phyloP scores from a whole-genome alignment of 2,888 invertebrate species.

The Lampropteryx suffumata region DNA sequence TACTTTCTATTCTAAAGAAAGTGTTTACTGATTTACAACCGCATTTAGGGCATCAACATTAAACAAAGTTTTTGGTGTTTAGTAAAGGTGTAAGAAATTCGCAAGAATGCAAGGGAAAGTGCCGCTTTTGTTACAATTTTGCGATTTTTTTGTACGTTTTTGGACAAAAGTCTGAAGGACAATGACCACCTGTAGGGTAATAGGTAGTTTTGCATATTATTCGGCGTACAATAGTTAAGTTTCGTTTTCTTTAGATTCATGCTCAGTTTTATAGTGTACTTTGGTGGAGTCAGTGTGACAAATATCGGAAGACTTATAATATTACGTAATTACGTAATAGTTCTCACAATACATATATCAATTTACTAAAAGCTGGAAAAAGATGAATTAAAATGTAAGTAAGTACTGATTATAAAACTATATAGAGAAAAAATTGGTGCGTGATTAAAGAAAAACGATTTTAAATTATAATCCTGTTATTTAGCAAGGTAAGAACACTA shows the following conservation, averaged over 20 bases:
- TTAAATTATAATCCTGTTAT: background rate
- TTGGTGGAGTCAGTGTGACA: constrained; percentile 42
- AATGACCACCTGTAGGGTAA: constrained; percentile 72
- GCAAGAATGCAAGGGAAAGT: constrained; percentile 71
- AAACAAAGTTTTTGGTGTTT: constrained; percentile 53
- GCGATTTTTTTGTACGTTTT: constrained; percentile 22
- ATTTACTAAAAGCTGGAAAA: no score
- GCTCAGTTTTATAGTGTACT: constrained; percentile 54
- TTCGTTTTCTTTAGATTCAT: constrained; percentile 60
- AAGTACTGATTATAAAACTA: no score
- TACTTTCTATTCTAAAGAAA: constrained; percentile 64
- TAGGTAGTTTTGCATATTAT: constrained; percentile 72
- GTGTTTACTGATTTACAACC: constrained; percentile 73
- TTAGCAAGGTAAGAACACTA: no score
- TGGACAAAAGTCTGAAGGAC: constrained; percentile 49
- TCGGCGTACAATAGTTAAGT: constrained; percentile 57
- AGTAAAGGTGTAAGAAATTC: constrained; percentile 64
- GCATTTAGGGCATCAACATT: constrained; percentile 57
- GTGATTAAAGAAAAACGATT: no score
- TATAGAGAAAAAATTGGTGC: no score
- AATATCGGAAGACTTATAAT: no score
- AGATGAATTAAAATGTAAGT: no score
- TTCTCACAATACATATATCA: no score
- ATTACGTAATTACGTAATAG: no score
- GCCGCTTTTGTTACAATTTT: constrained; percentile 38